phyloP scores from a whole-genome alignment of 2,797 vertebrate species.

The Ara ararauna region DNA sequence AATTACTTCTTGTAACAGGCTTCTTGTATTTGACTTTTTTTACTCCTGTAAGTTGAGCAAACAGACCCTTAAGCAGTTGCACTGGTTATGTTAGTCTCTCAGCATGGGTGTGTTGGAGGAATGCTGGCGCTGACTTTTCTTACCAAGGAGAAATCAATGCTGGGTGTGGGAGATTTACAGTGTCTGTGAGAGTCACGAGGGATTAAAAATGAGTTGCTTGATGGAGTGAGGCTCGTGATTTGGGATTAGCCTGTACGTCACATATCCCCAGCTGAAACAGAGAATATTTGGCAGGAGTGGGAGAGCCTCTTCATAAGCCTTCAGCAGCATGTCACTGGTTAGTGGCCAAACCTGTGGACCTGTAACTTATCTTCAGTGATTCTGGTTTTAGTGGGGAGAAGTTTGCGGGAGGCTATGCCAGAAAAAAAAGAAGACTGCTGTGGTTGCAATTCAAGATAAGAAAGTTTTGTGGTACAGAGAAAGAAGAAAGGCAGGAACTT shows the following conservation, averaged over 20 bases:
- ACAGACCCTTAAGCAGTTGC: neutral
- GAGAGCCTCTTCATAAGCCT: neutral
- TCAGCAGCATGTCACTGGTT: neutral
- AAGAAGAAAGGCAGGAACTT: neutral
- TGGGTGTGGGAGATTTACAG: neutral
- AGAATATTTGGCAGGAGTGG: neutral
- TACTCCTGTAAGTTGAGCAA: neutral
- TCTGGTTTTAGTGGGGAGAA: neutral
- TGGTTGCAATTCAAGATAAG: neutral
- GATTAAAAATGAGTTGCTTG: neutral
- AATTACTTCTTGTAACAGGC: neutral
- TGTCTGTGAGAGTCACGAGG: neutral
- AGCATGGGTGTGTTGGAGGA: neutral
- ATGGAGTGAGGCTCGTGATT: neutral
- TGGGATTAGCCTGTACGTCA: neutral
- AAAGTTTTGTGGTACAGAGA: neutral
- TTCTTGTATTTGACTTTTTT: neutral
- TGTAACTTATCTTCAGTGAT: neutral
- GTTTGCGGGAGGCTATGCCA: neutral
- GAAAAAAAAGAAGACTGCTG: neutral
- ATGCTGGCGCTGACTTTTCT: neutral
- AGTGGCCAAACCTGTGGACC: neutral
- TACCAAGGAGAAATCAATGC: neutral
- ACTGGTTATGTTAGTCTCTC: fast-evolving
- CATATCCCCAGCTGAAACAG: neutral